Evolutionary conservation across 1,140 invertebrate species (phyloP).

Genomic region (Meloidogyne chitwoodi): DNA sequence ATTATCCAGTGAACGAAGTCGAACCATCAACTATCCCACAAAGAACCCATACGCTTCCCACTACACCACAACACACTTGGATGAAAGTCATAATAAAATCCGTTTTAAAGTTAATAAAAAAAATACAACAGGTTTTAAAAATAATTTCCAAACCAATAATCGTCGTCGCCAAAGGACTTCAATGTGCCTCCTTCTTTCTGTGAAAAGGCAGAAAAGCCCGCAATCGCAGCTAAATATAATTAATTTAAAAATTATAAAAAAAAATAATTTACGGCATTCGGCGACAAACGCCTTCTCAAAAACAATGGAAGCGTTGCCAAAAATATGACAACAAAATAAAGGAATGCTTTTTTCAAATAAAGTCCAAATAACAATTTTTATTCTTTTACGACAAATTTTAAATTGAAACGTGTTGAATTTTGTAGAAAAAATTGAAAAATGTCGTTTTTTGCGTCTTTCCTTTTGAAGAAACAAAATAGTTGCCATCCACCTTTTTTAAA

Average conservation of each 20-base stretch:
- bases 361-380: neutral
- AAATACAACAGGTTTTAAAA: no score
- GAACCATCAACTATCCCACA: neutral
- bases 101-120: no score
- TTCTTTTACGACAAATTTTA: neutral
- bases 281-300: constrained; percentile 1
- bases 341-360: neutral
- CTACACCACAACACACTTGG: neutral
- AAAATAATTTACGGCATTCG: neutral
- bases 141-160: neutral
- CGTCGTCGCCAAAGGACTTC: constrained; percentile 41
- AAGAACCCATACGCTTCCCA: no score
- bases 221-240: constrained; percentile 32
- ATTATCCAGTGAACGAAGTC: constrained; percentile 15
- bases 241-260: neutral
- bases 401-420: neutral
- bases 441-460: neutral
- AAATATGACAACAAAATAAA: neutral
- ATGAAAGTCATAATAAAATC: no score
- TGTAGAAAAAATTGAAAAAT: neutral
- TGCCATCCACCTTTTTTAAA: neutral
- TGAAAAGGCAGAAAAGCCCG: constrained; percentile 43
- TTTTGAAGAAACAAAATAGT: neutral
- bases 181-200: constrained; percentile 42
- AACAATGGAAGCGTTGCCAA: neutral